phyloP scores from a whole-genome alignment of 2,888 invertebrate species.

The Portevinia maculata region DNA sequence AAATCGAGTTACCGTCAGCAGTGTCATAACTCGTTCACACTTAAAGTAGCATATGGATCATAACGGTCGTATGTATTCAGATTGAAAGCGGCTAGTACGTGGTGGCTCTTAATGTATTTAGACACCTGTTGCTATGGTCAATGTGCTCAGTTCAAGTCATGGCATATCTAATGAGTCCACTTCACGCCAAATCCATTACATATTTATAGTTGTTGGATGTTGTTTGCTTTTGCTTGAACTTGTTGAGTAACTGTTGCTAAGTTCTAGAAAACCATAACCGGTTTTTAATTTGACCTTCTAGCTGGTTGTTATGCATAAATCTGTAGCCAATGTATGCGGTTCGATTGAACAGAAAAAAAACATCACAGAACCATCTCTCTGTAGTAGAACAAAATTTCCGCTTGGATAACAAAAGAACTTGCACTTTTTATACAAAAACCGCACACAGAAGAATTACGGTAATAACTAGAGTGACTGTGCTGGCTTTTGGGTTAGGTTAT shows the following conservation, averaged over 20 bases:
- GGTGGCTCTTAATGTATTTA: slow-evolving; percentile 36
- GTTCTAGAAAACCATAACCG: slow-evolving; percentile 40
- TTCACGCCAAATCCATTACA: slow-evolving; percentile 36
- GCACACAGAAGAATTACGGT: background rate
- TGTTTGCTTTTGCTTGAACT: slow-evolving; percentile 11
- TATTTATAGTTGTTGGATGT: slow-evolving; percentile 5
- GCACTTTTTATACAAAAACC: slow-evolving; percentile 12
- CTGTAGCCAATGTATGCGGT: background rate
- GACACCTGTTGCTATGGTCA: slow-evolving; percentile 43
- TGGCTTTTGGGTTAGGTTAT: slow-evolving; percentile 9
- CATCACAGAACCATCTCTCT: background rate
- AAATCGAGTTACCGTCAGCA: slow-evolving; percentile 8
- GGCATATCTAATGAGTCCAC: slow-evolving; percentile 40
- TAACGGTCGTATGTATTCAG: slow-evolving; percentile 32
- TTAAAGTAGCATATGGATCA: background rate
- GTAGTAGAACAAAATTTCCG: slow-evolving; percentile 28
- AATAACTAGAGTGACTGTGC: background rate
- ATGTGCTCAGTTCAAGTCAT: slow-evolving; percentile 11
- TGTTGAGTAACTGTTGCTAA: slow-evolving; percentile 38
- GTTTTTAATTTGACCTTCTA: slow-evolving; percentile 51
- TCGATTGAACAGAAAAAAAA: background rate
- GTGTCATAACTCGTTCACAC: background rate
- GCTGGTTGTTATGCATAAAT: slow-evolving; percentile 29
- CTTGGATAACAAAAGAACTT: slow-evolving; percentile 19
- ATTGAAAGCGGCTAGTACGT: slow-evolving; percentile 13